A percentile compares a stretch with the other conserved stretches of the same genome.
phyloP scores from a whole-genome alignment of 2,113 vertebrate genomes.

The Bostrychus sinensis region DNA sequence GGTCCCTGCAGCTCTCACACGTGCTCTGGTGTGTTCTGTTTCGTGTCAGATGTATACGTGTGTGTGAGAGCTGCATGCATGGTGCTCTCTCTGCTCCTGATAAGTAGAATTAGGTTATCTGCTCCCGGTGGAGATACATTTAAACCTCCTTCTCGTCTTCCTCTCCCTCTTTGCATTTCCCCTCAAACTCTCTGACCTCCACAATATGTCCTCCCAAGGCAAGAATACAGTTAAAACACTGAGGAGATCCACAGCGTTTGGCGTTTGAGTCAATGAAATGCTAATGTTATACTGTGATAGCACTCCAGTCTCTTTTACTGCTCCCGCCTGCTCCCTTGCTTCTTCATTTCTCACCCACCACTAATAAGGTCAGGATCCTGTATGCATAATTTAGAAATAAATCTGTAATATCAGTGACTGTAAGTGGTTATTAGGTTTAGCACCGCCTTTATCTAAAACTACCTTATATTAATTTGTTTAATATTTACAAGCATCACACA shows the following conservation, averaged over 20 bases:
- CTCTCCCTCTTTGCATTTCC: slow-evolving; percentile 17
- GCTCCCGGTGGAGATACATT: slow-evolving; percentile 31
- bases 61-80: slow-evolving; percentile 11
- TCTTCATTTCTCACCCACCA: not conserved
- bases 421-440: too few relatives aligned
- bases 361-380: too few relatives aligned
- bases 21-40: slow-evolving; percentile 19
- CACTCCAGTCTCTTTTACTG: not conserved
- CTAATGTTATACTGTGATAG: not conserved
- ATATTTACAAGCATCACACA: too few relatives aligned
- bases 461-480: too few relatives aligned
- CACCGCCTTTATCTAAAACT: too few relatives aligned
- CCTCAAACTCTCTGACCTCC: slow-evolving; percentile 7
- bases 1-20: not conserved
- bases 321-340: not conserved
- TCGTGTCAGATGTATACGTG: slow-evolving; percentile 8
- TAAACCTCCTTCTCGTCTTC: slow-evolving; percentile 19
- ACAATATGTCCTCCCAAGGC: slow-evolving; percentile 15
- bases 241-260: not conserved
- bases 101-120: slow-evolving; percentile 46
- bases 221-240: not conserved
- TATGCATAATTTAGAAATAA: too few relatives aligned
- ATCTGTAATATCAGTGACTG: too few relatives aligned
- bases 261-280: not conserved
- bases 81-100: slow-evolving; percentile 3